A percentile compares a stretch with the other conserved stretches of the same genome.
Conservation (phyloP, 2,888 invertebrate genomes). For the Scelioninae gen. 2 region DNA sequence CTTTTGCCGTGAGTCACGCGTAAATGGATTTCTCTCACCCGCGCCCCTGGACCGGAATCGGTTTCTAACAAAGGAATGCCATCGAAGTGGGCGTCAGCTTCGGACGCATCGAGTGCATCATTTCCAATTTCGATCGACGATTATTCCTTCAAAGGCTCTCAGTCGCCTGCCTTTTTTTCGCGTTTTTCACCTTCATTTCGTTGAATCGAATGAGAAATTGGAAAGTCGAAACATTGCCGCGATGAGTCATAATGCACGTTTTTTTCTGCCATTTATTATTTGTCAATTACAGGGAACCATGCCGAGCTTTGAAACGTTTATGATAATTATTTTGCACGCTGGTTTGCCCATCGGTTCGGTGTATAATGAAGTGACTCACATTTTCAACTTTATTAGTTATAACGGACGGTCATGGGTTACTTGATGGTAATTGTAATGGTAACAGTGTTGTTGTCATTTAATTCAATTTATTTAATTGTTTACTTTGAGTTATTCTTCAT, state of each 20-base stretch:
- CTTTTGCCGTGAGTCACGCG: slow-evolving; percentile 70
- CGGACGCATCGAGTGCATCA: slow-evolving; percentile 24
- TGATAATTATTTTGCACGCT: too few species aligned
- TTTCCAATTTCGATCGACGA: slow-evolving; percentile 41
- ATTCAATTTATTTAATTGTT: background rate
- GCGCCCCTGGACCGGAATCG: slow-evolving; percentile 64
- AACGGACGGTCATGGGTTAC: too few species aligned
- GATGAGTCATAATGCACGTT: slow-evolving; percentile 14
- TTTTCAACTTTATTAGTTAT: too few species aligned
- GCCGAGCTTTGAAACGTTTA: too few species aligned
- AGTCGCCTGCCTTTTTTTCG: slow-evolving; percentile 1
- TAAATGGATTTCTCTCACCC: slow-evolving; percentile 63
- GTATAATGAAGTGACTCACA: too few species aligned
- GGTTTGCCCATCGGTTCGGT: too few species aligned
- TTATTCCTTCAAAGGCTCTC: slow-evolving; percentile 28
- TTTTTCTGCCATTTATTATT: background rate
- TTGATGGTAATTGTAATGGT: too few species aligned
- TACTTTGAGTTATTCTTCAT: too few species aligned
- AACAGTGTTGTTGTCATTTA: too few species aligned
- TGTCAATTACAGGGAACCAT: too few species aligned
- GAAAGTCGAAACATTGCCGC: slow-evolving; percentile 3
- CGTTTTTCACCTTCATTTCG: slow-evolving; percentile 1
- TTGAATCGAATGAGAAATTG: slow-evolving; percentile 10
- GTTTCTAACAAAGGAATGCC: slow-evolving; percentile 73
- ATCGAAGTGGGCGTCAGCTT: slow-evolving; percentile 60